Percentiles rank a stretch among this genome's conserved stretches.
These are phyloP conservation scores for Drymodes brunneopygia DNA, from an alignment of 2,113 vertebrate species.

Conservation along the genomic window DNA sequence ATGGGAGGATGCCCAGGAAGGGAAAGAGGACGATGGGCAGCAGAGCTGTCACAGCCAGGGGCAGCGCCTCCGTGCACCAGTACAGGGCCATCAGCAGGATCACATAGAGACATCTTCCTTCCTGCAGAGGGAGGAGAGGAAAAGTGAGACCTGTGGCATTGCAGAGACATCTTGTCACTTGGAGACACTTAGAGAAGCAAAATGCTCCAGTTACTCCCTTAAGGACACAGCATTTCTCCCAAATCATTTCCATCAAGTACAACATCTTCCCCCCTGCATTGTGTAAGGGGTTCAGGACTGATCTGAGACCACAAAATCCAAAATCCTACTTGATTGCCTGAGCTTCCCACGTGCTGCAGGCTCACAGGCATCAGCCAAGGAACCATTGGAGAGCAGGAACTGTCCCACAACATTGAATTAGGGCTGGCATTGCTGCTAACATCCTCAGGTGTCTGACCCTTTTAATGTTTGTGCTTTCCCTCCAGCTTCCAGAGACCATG, in stretches of 20 bases:
- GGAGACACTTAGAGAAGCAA: not conserved
- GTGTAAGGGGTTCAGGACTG: not conserved
- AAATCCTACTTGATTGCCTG: not conserved
- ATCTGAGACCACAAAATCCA: not conserved
- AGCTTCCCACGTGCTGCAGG: not conserved
- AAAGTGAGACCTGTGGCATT: not conserved
- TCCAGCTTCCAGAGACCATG: not conserved
- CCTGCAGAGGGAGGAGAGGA: constrained; percentile 70
- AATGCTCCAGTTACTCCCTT: not conserved
- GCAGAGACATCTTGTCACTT: not conserved
- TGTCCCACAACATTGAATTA: not conserved
- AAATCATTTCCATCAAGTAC: not conserved
- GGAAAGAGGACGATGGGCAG: constrained; percentile 93
- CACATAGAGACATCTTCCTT: constrained; percentile 93
- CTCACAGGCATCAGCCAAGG: not conserved
- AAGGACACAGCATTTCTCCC: not conserved
- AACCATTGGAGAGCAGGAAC: not conserved
- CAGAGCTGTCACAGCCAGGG: constrained; percentile 90
- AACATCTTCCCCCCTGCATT: not conserved
- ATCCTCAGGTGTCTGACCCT: not conserved
- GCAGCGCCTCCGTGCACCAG: constrained; percentile 96
- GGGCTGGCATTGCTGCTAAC: not conserved
- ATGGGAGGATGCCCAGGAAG: constrained; percentile 87
- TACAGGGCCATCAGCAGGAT: constrained; percentile 91
- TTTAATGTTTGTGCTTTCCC: not conserved